phyloP scores from a whole-genome alignment of 2,888 invertebrate species.

The Megaustenia siamemsis region DNA sequence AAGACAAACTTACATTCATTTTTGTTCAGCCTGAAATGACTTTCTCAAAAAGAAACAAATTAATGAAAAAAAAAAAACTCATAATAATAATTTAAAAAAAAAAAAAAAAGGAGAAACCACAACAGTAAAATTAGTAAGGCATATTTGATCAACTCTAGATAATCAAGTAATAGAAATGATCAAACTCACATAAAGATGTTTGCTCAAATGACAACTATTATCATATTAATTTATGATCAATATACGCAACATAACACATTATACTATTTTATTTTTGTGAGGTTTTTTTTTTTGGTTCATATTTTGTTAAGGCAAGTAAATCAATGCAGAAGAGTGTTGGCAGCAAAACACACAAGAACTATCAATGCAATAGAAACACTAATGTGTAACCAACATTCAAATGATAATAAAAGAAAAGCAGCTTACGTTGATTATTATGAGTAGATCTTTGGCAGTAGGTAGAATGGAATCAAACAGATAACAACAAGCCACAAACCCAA shows the following conservation, averaged over 20 bases:
- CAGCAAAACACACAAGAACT: not conserved
- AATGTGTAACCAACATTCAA: not conserved
- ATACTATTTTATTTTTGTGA: too few relatives aligned
- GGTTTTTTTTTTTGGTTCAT: too few relatives aligned
- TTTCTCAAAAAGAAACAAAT: too few relatives aligned
- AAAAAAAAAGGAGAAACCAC: not conserved
- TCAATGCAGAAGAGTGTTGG: too few relatives aligned
- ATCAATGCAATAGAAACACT: not conserved
- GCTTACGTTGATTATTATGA: slow-evolving; percentile 3
- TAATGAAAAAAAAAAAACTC: not conserved
- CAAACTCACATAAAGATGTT: not conserved
- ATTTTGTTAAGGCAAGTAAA: too few relatives aligned
- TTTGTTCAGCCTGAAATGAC: too few relatives aligned
- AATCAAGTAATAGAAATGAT: not conserved
- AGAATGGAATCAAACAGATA: slow-evolving; percentile 40
- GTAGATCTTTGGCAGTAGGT: slow-evolving; percentile 49
- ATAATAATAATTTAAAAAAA: not conserved
- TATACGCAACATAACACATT: too few relatives aligned
- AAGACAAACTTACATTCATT: not conserved
- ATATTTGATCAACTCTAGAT: not conserved
- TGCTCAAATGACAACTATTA: too few relatives aligned
- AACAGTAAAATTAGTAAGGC: slow-evolving; percentile 32
- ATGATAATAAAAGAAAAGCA: slow-evolving; percentile 29
- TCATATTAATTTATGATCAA: too few relatives aligned
- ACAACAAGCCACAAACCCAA: slow-evolving; percentile 19